Percentiles rank a stretch among this genome's conserved stretches.
Conservation (phyloP, 1,140 invertebrate genomes). For the Zaprionus africanus region DNA sequence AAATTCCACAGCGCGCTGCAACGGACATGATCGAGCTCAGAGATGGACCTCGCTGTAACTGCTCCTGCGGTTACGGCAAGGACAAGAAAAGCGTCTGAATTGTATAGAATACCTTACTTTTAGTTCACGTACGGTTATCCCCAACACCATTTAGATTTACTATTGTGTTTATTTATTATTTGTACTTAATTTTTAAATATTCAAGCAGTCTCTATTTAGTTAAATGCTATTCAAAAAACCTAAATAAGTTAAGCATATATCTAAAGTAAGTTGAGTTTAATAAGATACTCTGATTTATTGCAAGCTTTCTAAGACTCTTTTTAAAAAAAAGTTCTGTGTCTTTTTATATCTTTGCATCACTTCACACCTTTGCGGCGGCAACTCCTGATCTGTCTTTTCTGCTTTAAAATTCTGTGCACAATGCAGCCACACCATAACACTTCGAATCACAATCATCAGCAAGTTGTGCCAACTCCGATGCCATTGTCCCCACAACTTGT, state of each 20-base stretch:
- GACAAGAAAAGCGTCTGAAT: slow-evolving; percentile 29
- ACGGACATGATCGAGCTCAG: slow-evolving; percentile 52
- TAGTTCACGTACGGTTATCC: slow-evolving; percentile 57
- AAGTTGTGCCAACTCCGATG: slow-evolving; percentile 58
- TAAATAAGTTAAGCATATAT: background rate
- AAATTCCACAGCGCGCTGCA: slow-evolving; percentile 57
- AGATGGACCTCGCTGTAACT: slow-evolving; percentile 26
- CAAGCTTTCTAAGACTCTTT: slow-evolving; percentile 61
- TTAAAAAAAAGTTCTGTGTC: slow-evolving; percentile 30
- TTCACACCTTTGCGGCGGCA: slow-evolving; percentile 57
- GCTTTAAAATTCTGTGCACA: slow-evolving; percentile 72
- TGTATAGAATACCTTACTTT: slow-evolving; percentile 57
- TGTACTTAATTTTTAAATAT: background rate
- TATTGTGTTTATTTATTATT: slow-evolving; percentile 64
- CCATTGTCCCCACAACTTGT: slow-evolving; percentile 57
- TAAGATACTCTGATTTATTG: slow-evolving; percentile 59
- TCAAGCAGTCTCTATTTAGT: background rate
- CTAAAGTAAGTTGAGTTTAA: background rate
- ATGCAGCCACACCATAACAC: slow-evolving; percentile 26
- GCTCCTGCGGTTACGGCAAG: slow-evolving; percentile 22
- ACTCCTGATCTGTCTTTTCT: slow-evolving; percentile 32
- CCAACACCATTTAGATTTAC: slow-evolving; percentile 76
- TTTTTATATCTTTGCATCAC: slow-evolving; percentile 31
- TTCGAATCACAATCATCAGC: slow-evolving; percentile 31
- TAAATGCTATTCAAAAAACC: background rate